phyloP scores from a whole-genome alignment of 2,113 vertebrate genomes.

The Hippocampus abdominalis region DNA sequence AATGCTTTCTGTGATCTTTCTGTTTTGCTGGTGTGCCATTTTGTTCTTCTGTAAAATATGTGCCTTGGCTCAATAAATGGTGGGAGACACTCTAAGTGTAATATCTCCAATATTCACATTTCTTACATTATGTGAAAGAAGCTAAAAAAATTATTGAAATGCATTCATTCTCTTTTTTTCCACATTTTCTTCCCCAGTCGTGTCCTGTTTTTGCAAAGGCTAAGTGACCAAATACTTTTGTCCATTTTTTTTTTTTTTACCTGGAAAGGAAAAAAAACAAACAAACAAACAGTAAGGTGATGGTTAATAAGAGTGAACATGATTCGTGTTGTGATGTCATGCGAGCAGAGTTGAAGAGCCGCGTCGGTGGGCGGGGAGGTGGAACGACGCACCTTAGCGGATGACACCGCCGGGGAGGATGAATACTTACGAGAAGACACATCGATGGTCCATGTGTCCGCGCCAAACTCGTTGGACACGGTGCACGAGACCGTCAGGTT shows the following conservation, averaged over 20 bases:
- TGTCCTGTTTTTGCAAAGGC: neutral
- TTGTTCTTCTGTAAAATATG: too few species aligned
- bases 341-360: constrained; percentile 45
- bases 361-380: neutral
- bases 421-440: constrained; percentile 88
- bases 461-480: constrained; percentile 85
- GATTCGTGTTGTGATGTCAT: constrained; percentile 32
- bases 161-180: neutral
- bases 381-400: too few species aligned
- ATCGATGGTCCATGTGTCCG: constrained; percentile 76
- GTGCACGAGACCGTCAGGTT: constrained; percentile 88
- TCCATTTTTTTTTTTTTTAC: neutral
- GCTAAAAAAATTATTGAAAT: too few species aligned
- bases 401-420: neutral
- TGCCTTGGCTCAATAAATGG: too few species aligned
- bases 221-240: neutral
- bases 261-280: neutral
- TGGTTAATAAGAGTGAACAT: neutral
- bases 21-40: too few species aligned
- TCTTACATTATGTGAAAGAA: too few species aligned
- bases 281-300: neutral
- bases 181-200: neutral
- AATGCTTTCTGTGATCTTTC: too few species aligned
- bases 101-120: too few species aligned
- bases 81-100: too few species aligned